Evolutionary conservation across 1,140 invertebrate species (phyloP), one percentile per base, ranked within the genome.

Genomic region (Nomia melanderi): DNA sequence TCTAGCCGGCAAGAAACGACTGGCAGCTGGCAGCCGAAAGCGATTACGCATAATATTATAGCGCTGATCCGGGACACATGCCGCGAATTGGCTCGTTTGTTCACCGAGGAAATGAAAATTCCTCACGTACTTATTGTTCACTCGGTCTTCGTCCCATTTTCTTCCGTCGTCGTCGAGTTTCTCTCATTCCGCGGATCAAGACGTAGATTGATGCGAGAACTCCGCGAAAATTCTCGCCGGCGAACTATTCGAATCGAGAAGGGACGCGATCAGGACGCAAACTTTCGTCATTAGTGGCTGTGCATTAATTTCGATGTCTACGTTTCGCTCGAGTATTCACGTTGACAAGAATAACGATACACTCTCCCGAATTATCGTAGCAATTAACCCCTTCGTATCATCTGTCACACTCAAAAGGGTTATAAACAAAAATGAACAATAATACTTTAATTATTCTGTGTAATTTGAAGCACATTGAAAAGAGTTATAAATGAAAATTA

Each of bases 11-110:
- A 82, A 81, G 81, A 78, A 87, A 86, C 66, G 78, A 75, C 84
- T 70, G 74, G 70, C 89, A 85, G 87, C 86, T 88, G 89, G 73
- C 76, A 80, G 47, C 76, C 59, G 44, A 74, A 67, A 82, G 81
- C 87, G 66, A 90, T 90, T 90, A 88, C 83, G 89, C 89, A 89
- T 90, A 90, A 90, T 89, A 86, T 89, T 85, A 89, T 78, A 81
- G 75, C 67, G 66, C 79, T 81, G 82, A 85, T 87, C 63, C 69
- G 60, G 31, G 84, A 77, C 89, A 89, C 83, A 80, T 90, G 89
- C 81, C 84, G 66, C 69, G 62, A 87, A 89, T 90, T 87, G 77
- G 86, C 78, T 83, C 81, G 83, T 88, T 86, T 81, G 29, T 56
- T 70, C 29, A 23, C 44, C n/a, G n/a, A n/a, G 63, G 67, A 57